These are phyloP conservation scores for Masnerella sp. DNA, from an alignment of 2,888 invertebrate genomes.

Conservation along the genomic window DNA sequence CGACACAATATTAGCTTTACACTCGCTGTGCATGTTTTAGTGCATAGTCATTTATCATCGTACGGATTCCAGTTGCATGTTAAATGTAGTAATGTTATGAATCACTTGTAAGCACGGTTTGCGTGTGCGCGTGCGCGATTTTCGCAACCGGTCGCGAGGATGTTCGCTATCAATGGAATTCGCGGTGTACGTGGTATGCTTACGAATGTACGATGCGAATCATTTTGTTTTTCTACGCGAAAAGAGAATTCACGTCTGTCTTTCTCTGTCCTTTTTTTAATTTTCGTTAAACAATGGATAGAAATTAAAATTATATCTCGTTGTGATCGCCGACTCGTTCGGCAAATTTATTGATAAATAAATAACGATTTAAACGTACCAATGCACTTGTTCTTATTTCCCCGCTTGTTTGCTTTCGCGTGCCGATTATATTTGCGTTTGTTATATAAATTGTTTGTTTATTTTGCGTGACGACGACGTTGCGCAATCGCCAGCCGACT, in stretches of 20 bases:
- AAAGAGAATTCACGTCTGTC: conserved; percentile 46
- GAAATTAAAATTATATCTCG: conserved; percentile 61
- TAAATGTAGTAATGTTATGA: conserved; percentile 61
- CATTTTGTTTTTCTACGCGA: conserved; percentile 45
- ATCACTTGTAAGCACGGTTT: conserved; percentile 48
- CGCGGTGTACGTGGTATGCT: conserved; percentile 43
- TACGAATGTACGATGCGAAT: conserved; percentile 43
- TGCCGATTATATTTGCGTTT: neutral
- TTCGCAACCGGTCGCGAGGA: conserved; percentile 36
- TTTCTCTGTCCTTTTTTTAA: conserved; percentile 53
- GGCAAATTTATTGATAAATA: conserved; percentile 60
- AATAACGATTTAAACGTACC: conserved; percentile 55
- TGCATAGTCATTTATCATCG: conserved; percentile 66
- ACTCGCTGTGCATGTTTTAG: conserved; percentile 72
- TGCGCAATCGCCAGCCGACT: neutral
- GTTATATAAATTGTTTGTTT: conserved; percentile 16
- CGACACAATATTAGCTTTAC: conserved; percentile 63
- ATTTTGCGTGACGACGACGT: neutral
- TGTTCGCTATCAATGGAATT: conserved; percentile 44
- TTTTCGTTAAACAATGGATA: conserved; percentile 60
- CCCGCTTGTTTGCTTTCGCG: neutral
- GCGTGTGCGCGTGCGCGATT: conserved; percentile 28
- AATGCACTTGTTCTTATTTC: conserved; percentile 9
- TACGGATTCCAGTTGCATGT: conserved; percentile 58
- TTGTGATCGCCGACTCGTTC: conserved; percentile 62